Conservation (phyloP, 1,140 invertebrate species). For the Neodiprion pinetum region DNA sequence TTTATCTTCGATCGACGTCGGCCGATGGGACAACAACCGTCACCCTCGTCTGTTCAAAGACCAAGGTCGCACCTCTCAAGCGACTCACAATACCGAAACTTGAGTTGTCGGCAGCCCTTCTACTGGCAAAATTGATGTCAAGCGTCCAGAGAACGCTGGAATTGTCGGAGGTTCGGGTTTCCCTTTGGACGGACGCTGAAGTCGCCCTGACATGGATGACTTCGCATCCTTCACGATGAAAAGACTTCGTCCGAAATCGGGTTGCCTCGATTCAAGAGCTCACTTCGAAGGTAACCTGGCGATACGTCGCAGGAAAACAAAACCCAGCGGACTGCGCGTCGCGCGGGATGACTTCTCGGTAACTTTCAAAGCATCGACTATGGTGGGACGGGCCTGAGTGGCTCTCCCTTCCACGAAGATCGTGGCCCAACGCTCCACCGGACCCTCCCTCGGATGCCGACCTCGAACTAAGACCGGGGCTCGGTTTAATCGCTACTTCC, state of each 20-base stretch:
- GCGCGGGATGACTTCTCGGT: constrained; percentile 21
- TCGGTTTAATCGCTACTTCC: neutral
- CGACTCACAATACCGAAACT: constrained; percentile 53
- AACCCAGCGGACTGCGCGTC: constrained; percentile 41
- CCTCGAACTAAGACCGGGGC: neutral
- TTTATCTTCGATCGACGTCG: constrained; percentile 26
- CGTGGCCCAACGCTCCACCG: neutral
- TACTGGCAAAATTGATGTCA: constrained; percentile 45
- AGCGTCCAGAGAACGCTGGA: constrained; percentile 19
- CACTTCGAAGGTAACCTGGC: constrained; percentile 25
- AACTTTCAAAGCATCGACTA: neutral
- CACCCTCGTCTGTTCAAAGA: constrained; percentile 2
- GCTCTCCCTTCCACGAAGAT: neutral
- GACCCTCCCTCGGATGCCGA: neutral
- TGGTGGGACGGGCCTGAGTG: neutral
- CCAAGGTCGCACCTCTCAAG: constrained; percentile 55
- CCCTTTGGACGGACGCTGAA: constrained; percentile 38
- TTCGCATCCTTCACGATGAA: constrained; percentile 34
- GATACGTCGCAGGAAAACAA: constrained; percentile 31
- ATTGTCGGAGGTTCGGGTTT: constrained; percentile 2
- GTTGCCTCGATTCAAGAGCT: constrained; percentile 39
- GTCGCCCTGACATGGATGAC: constrained; percentile 43
- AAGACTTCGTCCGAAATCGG: constrained; percentile 44
- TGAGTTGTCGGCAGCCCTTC: constrained; percentile 56
- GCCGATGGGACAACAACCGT: neutral